Evolutionary conservation across 2,888 invertebrate genomes (phyloP).

Genomic region (Neoaliturus tenellus): DNA sequence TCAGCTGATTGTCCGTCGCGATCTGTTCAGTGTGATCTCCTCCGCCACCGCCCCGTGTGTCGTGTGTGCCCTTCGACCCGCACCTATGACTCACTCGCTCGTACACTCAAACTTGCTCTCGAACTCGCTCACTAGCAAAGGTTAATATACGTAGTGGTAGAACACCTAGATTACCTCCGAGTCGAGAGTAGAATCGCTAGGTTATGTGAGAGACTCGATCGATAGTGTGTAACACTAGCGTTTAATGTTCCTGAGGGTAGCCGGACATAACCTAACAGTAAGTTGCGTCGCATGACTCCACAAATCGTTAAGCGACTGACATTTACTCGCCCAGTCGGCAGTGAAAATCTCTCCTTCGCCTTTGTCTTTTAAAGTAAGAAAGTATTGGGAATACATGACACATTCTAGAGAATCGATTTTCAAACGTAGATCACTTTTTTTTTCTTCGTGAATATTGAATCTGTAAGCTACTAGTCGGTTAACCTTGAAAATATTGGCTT

Average conservation of each 20-base stretch:
- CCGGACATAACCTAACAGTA: neutral
- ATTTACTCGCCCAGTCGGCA: neutral
- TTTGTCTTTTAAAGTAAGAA: too few species aligned
- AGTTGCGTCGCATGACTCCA: neutral
- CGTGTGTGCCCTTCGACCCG: neutral
- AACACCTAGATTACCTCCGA: neutral
- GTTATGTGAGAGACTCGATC: neutral
- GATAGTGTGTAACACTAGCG: too few species aligned
- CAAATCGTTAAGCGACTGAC: neutral
- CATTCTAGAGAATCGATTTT: too few species aligned
- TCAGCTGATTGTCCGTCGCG: neutral
- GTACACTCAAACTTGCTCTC: neutral
- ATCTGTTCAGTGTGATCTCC: neutral
- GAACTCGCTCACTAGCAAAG: conserved; percentile 4
- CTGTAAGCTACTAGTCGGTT: too few species aligned
- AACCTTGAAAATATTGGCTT: too few species aligned
- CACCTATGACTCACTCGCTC: conserved; percentile 27
- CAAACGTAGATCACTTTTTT: too few species aligned
- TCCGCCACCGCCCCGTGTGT: neutral
- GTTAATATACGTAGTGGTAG: conserved; percentile 12
- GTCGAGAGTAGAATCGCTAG: neutral
- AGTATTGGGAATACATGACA: too few species aligned
- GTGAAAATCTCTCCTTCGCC: neutral
- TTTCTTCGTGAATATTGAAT: too few species aligned
- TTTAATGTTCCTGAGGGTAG: neutral